phyloP scores from a whole-genome alignment of 2,888 invertebrate genomes.

The Sipha maydis region DNA sequence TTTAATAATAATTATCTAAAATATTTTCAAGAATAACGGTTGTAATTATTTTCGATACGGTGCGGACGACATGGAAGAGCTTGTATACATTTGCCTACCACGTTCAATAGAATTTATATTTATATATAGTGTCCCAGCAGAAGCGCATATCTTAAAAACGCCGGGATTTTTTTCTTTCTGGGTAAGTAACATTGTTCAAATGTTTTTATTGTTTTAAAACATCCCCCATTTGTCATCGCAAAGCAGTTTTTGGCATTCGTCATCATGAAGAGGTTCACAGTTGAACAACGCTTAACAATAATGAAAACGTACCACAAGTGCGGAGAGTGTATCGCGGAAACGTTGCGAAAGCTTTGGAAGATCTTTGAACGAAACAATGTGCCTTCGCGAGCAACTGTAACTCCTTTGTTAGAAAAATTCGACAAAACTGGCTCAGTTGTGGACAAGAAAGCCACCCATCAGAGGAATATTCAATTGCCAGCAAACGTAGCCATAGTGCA shows the following conservation, averaged over 20 bases:
- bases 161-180: too few relatives aligned
- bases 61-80: too few relatives aligned
- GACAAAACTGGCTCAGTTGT: conserved; percentile 4
- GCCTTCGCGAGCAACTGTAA: conserved; percentile 28
- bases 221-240: background rate
- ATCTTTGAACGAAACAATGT: conserved; percentile 15
- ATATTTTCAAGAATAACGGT: too few relatives aligned
- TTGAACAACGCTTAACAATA: too few relatives aligned
- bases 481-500: conserved; percentile 16
- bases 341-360: background rate
- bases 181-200: too few relatives aligned
- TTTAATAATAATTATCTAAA: too few relatives aligned
- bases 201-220: background rate
- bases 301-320: background rate
- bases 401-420: conserved; percentile 11
- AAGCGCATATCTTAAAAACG: too few relatives aligned
- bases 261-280: too few relatives aligned
- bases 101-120: too few relatives aligned
- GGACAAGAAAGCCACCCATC: conserved; percentile 7
- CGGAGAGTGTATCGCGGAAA: background rate
- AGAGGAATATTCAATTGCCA: conserved; percentile 15
- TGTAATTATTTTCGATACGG: too few relatives aligned
- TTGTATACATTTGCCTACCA: too few relatives aligned
- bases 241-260: background rate
- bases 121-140: too few relatives aligned